Percentiles rank a stretch among this genome's conserved stretches.
phyloP scores from a whole-genome alignment of 2,113 vertebrate genomes.

The Corvus hawaiiensis region DNA sequence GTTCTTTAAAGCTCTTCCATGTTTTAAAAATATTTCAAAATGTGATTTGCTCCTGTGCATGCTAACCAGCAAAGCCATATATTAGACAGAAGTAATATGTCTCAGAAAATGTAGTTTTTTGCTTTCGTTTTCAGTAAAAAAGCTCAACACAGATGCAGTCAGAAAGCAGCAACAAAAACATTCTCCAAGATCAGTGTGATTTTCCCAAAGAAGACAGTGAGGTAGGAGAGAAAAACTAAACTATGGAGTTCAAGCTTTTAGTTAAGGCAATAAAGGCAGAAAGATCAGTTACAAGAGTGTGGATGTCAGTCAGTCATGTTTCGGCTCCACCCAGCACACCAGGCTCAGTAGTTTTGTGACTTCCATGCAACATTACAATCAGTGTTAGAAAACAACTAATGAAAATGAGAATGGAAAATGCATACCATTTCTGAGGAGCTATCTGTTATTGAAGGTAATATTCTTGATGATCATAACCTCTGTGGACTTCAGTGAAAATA shows the following conservation, averaged over 20 bases:
- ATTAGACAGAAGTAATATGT: not conserved
- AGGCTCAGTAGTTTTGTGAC: not conserved
- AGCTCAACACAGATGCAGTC: not conserved
- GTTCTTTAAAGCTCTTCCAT: not conserved
- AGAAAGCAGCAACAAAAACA: not conserved
- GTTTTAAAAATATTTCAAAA: conserved; percentile 28
- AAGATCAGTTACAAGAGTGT: not conserved
- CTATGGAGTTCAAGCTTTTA: not conserved
- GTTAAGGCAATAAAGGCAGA: not conserved
- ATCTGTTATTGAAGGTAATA: not conserved
- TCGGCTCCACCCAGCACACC: fast-evolving
- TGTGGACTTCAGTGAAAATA: not conserved
- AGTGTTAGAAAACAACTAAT: not conserved
- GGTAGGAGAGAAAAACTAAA: not conserved
- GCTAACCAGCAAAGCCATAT: not conserved
- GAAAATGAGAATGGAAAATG: not conserved
- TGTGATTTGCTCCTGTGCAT: not conserved
- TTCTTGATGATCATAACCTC: not conserved
- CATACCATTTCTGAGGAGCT: not conserved
- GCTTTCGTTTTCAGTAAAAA: not conserved
- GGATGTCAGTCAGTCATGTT: not conserved
- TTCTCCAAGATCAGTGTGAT: not conserved
- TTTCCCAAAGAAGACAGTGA: not conserved
- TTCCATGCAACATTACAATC: not conserved
- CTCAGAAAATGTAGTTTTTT: not conserved